Evolutionary conservation across 1,140 invertebrate genomes (phyloP).

Genomic region (Macrocentrus cingulum): DNA sequence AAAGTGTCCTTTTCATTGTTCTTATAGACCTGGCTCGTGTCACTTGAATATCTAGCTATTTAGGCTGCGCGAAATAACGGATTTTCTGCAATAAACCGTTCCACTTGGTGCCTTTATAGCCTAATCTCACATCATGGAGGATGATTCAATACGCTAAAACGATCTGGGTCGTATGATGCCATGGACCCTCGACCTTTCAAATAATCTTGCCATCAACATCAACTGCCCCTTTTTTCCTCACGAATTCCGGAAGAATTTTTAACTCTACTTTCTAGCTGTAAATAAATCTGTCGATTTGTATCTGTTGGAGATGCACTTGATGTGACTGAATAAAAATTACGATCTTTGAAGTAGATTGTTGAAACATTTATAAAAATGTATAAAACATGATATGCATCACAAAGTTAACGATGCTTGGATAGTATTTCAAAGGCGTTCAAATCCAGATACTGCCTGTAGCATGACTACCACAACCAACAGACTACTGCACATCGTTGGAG

Average conservation of each 20-base stretch:
- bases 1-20: no score
- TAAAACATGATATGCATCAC: slow-evolving; percentile 11
- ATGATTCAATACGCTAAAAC: slow-evolving; percentile 52
- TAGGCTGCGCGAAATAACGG: no score
- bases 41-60: no score
- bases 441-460: slow-evolving; percentile 24
- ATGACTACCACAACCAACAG: neutral
- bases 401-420: slow-evolving; percentile 15
- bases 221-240: neutral
- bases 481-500: slow-evolving; percentile 18
- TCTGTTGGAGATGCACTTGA: neutral
- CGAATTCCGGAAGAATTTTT: no score
- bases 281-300: no score
- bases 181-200: slow-evolving; percentile 30
- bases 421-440: slow-evolving; percentile 20
- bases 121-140: slow-evolving; percentile 31
- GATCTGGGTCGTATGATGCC: slow-evolving; percentile 24
- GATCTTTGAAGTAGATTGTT: slow-evolving; percentile 4
- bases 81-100: no score
- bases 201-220: slow-evolving; percentile 28
- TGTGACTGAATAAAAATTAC: neutral
- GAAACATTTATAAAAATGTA: slow-evolving; percentile 1
- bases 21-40: no score
- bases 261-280: no score
- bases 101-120: no score